These are phyloP conservation scores for Danionella dracula DNA, from an alignment of 2,797 vertebrate species.

Conservation along the genomic window DNA sequence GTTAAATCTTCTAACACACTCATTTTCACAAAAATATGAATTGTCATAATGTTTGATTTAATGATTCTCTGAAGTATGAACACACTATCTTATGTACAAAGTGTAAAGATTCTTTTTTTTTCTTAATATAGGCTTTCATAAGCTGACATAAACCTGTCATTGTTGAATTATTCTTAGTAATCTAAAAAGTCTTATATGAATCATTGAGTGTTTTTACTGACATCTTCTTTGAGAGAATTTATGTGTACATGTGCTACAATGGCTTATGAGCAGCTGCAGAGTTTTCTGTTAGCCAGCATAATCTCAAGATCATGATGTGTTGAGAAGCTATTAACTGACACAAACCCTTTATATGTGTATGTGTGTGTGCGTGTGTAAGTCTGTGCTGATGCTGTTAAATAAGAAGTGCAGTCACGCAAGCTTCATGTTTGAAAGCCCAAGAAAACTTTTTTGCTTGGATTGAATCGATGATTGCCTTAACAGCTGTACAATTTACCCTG, in stretches of 20 bases:
- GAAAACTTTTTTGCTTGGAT: conserved; percentile 45
- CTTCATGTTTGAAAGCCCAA: conserved; percentile 43
- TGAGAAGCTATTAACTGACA: conserved; percentile 38
- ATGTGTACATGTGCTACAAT: conserved; percentile 12
- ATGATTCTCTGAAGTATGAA: too few relatives aligned
- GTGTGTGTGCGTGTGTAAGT: conserved; percentile 11
- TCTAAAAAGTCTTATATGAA: background rate
- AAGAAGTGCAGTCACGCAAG: conserved; percentile 48
- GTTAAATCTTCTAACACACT: too few relatives aligned
- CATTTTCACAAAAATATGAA: too few relatives aligned
- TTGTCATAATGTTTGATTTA: too few relatives aligned
- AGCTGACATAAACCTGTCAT: background rate
- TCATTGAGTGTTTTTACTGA: background rate
- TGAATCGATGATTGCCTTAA: conserved; percentile 46
- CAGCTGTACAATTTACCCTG: conserved; percentile 47
- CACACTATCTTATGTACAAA: too few relatives aligned
- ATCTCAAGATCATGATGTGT: conserved; percentile 40
- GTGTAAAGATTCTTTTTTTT: background rate
- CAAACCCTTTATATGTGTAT: conserved; percentile 8
- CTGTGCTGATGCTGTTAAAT: conserved; percentile 37
- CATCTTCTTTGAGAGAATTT: background rate
- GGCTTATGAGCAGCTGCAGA: conserved; percentile 33
- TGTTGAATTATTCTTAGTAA: background rate
- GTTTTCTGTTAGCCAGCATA: conserved; percentile 28
- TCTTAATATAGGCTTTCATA: background rate